These are phyloP conservation scores for Hylaeus volcanicus DNA, from an alignment of 1,140 invertebrate genomes.

Conservation along the genomic window DNA sequence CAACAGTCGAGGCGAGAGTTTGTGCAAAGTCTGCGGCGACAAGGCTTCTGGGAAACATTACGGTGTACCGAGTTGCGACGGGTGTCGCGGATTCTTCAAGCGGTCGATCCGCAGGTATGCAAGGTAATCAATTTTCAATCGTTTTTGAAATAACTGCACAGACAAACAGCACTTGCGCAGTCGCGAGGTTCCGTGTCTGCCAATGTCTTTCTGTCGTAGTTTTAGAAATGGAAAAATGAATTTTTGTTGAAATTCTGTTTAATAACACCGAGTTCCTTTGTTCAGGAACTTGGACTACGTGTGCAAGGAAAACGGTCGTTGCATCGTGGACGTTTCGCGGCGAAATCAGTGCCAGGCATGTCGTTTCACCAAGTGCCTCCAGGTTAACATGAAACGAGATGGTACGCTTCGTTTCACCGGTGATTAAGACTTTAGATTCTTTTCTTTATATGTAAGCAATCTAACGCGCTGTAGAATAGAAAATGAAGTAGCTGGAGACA, in stretches of 20 bases:
- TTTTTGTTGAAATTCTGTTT: not conserved
- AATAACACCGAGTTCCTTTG: not conserved
- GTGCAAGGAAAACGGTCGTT: constrained; percentile 94
- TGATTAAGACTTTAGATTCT: constrained; percentile 44
- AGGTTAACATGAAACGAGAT: constrained; percentile 97
- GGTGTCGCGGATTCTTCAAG: constrained; percentile 96
- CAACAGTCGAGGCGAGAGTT: constrained; percentile 69
- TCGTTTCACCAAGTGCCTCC: constrained; percentile 94
- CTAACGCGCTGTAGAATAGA: no score
- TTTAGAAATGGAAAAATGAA: no score
- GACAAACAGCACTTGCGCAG: no score
- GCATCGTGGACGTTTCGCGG: constrained; percentile 94
- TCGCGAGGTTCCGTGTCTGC: no score
- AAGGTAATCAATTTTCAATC: constrained; percentile 71
- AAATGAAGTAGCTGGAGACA: no score
- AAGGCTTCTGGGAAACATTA: constrained; percentile 96
- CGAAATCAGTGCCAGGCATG: constrained; percentile 98
- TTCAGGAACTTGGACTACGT: constrained; percentile 93
- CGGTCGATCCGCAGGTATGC: constrained; percentile 90
- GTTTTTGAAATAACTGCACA: not conserved
- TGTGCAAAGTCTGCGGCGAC: constrained; percentile 92
- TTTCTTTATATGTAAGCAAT: constrained; percentile 9
- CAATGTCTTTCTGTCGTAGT: no score
- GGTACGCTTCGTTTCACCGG: constrained; percentile 82
- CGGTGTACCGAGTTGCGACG: constrained; percentile 94